These are phyloP conservation scores for Tadarida brasiliensis DNA, from an alignment of 2,797 vertebrate genomes.

Conservation along the genomic window DNA sequence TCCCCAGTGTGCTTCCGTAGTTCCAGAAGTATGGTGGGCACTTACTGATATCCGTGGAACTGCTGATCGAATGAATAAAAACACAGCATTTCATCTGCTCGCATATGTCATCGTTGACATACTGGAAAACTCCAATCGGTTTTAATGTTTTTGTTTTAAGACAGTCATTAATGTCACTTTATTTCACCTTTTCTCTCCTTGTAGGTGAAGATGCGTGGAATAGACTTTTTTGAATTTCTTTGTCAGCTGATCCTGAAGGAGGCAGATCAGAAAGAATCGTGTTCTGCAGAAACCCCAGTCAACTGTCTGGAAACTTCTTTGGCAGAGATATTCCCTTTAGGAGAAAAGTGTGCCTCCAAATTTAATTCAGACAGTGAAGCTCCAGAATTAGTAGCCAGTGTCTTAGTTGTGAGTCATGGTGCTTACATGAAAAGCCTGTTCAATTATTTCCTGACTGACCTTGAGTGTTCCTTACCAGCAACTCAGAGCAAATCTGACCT, in stretches of 20 bases:
- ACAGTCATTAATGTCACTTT: not conserved
- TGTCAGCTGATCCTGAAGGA: constrained; percentile 90
- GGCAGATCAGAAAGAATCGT: constrained; percentile 66
- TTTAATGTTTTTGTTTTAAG: not conserved
- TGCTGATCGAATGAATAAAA: not conserved
- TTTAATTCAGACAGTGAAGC: constrained; percentile 61
- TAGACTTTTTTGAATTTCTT: constrained; percentile 93
- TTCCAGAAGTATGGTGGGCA: not conserved
- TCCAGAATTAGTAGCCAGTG: constrained; percentile 85
- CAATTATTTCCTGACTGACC: constrained; percentile 93
- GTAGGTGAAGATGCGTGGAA: constrained; percentile 93
- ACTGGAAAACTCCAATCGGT: not conserved
- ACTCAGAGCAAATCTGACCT: constrained; percentile 90
- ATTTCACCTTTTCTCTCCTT: constrained; percentile 62
- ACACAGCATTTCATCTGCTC: not conserved
- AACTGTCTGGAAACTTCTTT: constrained; percentile 69
- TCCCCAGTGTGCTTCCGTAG: not conserved
- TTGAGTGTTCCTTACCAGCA: constrained; percentile 90
- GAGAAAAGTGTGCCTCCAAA: constrained; percentile 53
- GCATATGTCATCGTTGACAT: no score
- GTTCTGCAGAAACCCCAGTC: not conserved
- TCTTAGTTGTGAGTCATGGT: constrained; percentile 95
- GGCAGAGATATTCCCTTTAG: constrained; percentile 81
- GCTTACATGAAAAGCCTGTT: constrained; percentile 94
- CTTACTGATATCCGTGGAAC: not conserved